phyloP scores from a whole-genome alignment of 2,113 vertebrate genomes.

The Prolemur simus region DNA sequence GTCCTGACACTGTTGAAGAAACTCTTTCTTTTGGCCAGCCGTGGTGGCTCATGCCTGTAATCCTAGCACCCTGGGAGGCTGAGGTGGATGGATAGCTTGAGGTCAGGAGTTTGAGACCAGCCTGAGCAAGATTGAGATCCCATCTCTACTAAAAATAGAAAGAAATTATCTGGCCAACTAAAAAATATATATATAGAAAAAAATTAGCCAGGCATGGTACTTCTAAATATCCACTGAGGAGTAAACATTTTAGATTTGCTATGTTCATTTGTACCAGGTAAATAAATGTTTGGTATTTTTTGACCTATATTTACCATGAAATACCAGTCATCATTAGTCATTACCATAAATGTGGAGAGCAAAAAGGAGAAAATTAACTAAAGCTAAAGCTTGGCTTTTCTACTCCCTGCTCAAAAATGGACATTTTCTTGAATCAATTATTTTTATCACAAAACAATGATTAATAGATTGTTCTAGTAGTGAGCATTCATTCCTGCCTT shows the following conservation, averaged over 20 bases:
- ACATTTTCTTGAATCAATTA: not conserved
- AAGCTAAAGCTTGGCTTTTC: not conserved
- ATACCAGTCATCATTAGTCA: not conserved
- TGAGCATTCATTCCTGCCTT: not conserved
- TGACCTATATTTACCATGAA: not conserved
- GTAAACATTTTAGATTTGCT: conserved; percentile 43
- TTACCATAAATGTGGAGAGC: not conserved
- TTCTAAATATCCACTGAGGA: not conserved
- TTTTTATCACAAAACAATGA: not conserved
- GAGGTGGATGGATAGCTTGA: too few species aligned
- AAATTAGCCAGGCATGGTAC: too few species aligned
- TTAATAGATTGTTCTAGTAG: not conserved
- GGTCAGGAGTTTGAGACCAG: too few species aligned
- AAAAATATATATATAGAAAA: too few species aligned
- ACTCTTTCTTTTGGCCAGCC: too few species aligned
- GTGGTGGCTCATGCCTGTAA: too few species aligned
- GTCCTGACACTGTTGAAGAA: too few species aligned
- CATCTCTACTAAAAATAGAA: too few species aligned
- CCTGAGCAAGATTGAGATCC: too few species aligned
- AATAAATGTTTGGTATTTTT: not conserved
- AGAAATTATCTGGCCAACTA: too few species aligned
- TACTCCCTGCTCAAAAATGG: not conserved
- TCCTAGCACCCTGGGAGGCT: too few species aligned
- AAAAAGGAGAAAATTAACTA: conserved; percentile 23
- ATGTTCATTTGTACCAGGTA: not conserved